Percentiles rank a stretch among this genome's conserved stretches.
phyloP scores from a whole-genome alignment of 64 coral and sea anemone genomes.

The Catalaphyllia jardinei region DNA sequence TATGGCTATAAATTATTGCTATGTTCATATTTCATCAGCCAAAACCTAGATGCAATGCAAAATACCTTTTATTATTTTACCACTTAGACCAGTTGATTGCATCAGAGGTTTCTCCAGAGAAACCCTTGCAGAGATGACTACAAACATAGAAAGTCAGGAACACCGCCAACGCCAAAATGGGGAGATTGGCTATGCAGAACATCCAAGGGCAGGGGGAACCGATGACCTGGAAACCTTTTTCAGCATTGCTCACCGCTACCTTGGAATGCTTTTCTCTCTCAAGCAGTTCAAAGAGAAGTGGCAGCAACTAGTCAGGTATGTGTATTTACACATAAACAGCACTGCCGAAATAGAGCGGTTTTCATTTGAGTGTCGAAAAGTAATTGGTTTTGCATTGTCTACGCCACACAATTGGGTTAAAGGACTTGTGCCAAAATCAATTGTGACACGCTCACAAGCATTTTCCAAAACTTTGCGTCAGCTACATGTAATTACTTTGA shows the following conservation, averaged over 20 bases:
- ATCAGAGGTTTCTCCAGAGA: constrained; percentile 64
- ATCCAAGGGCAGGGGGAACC: constrained; percentile 26
- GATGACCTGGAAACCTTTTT: constrained; percentile 31
- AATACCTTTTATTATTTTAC: not conserved
- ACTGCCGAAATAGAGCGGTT: no score
- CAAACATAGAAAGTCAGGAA: constrained; percentile 45
- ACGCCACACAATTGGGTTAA: no score
- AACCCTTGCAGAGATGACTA: constrained; percentile 16
- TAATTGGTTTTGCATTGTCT: no score
- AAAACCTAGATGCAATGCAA: no score
- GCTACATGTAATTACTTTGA: no score
- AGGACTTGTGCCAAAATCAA: no score
- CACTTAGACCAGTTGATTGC: constrained; percentile 25
- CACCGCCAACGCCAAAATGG: not conserved
- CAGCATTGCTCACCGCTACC: not conserved
- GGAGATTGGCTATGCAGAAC: not conserved
- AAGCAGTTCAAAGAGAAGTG: not conserved
- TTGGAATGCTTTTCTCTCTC: not conserved
- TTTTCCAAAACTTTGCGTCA: no score
- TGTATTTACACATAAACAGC: no score
- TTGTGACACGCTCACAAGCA: no score
- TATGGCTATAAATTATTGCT: no score
- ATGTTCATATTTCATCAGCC: no score
- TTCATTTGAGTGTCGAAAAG: no score
- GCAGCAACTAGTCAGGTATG: not conserved